Conservation (phyloP, 2,113 vertebrate species). For the Ameiurus melas region DNA sequence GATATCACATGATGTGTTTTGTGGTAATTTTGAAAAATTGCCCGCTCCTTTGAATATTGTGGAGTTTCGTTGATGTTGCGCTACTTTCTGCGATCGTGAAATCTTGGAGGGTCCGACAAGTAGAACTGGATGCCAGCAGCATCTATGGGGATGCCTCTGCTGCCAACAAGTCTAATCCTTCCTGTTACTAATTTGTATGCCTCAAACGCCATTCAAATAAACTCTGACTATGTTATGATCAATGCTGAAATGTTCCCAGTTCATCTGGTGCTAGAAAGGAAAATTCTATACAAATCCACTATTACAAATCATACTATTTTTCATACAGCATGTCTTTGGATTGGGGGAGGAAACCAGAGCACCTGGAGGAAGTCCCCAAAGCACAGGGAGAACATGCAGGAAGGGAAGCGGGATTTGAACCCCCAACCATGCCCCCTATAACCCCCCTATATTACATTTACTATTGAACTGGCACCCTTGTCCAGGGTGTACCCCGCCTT, state of each 20-base stretch:
- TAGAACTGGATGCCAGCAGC: not conserved
- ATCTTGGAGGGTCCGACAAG: not conserved
- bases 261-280: not conserved
- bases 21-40: no score
- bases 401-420: not conserved
- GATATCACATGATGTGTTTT: no score
- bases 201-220: not conserved
- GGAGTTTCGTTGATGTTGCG: no score
- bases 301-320: not conserved
- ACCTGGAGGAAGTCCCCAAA: no score
- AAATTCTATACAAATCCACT: not conserved
- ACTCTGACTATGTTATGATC: not conserved
- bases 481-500: no score
- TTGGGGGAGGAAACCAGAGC: no score
- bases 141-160: not conserved
- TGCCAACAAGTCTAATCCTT: not conserved
- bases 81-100: no score
- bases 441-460: not conserved
- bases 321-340: no score
- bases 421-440: not conserved
- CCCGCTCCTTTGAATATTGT: no score
- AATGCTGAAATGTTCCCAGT: not conserved
- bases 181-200: not conserved
- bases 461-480: not conserved
- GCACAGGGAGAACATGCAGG: no score